Base-by-base conservation (phyloP, 2,113 vertebrate genomes). In the Butorides virescens region DNA sequence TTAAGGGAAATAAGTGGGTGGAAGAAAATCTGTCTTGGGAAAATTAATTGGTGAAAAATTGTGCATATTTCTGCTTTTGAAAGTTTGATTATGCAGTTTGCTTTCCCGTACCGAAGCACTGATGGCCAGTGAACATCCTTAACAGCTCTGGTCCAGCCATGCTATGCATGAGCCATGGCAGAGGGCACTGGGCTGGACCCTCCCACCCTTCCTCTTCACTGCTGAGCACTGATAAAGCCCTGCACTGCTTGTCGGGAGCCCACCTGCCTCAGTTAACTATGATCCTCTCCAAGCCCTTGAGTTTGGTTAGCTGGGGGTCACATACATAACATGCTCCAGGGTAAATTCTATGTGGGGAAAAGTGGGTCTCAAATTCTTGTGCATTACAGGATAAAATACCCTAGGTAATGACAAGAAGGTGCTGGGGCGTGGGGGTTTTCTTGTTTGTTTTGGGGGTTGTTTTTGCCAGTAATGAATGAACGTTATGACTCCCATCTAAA, bases 21-120 rank as follows among this genome's bases (percentile, higher is more conserved):
- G 90, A 90, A 95, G 32, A 92, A 97, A 97, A 88, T 92, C 87
- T 95, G 71, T 37, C 75, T 95, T 89, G n/a, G 61, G 47, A 91
- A 92, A 93, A 82, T 72, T 27, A 96, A 88, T 58, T 88, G 49
- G 50, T 88, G 79, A 82, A 93, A 92, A 77, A 84, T 2, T 5
- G 16, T 75, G 39, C 16, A 2, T 66, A 13, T 74, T 78, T 86
- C 56, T 11, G 13, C 65, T 68, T 81, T 25, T 72, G 15, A 20
- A 91, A 78, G 34, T 88, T 94, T 50, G 30, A 53, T 93, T 65
- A 16, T 16, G n/a, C 52, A n/a, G 67, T 80, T 91, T 21, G 2
- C 42, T 32, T 62, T 70, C 58, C 77, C 2, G 1, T 75, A 52
- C 50, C 36, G 52, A 81, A 86, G 42, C 29, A 42, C 8, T 52